phyloP scores from a whole-genome alignment of 2,797 vertebrate species.

The Danionella dracula region DNA sequence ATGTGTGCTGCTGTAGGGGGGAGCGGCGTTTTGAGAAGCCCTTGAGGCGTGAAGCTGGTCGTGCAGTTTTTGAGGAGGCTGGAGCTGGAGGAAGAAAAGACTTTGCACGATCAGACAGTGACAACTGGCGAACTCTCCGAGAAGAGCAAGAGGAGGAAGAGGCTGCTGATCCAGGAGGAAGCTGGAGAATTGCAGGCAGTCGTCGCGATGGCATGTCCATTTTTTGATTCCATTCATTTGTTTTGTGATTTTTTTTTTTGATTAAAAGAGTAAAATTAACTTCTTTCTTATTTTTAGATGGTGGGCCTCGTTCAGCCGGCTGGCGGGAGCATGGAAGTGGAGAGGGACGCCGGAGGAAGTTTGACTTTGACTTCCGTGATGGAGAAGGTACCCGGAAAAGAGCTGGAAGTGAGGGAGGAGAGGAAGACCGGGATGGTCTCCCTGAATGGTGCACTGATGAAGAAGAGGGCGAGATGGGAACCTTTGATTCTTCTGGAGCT shows the following conservation, averaged over 20 bases:
- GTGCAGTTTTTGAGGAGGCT: conserved; percentile 79
- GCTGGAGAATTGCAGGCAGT: conserved; percentile 71
- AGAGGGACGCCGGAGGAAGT: conserved; percentile 77
- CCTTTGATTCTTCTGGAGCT: conserved; percentile 87
- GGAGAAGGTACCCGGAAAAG: conserved; percentile 69
- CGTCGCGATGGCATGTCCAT: conserved; percentile 70
- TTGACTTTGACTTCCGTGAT: conserved; percentile 84
- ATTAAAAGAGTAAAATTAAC: background rate
- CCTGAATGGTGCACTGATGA: conserved; percentile 91
- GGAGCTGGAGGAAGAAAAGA: conserved; percentile 72
- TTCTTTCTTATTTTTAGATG: conserved; percentile 56
- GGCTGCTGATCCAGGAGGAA: conserved; percentile 57
- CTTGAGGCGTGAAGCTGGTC: conserved; percentile 76
- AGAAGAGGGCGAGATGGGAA: conserved; percentile 88
- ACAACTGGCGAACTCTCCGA: conserved; percentile 87
- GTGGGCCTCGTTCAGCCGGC: conserved; percentile 83
- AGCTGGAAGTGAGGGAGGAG: conserved; percentile 74
- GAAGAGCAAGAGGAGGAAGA: conserved; percentile 85
- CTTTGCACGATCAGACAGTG: conserved; percentile 84
- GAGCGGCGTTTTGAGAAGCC: conserved; percentile 91
- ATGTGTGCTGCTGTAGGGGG: conserved; percentile 60
- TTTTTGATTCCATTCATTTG: background rate
- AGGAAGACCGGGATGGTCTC: conserved; percentile 82
- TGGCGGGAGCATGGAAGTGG: conserved; percentile 79
- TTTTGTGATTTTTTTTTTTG: background rate